phyloP scores from a whole-genome alignment of 1,140 invertebrate genomes.

The Maniola jurtina region DNA sequence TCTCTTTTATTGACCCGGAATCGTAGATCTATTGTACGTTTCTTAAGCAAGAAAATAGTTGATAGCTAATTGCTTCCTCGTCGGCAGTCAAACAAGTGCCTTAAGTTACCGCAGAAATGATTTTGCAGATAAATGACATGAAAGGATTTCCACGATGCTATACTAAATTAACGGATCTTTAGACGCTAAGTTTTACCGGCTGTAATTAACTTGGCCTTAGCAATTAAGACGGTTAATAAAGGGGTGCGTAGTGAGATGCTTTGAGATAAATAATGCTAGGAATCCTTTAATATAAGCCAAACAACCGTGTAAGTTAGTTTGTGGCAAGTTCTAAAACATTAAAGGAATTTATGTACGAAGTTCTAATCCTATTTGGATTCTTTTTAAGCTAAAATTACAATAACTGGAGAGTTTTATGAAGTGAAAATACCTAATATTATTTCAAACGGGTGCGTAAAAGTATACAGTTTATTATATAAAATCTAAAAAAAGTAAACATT shows the following conservation, averaged over 20 bases:
- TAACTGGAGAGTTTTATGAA: background rate
- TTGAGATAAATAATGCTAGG: constrained; percentile 70
- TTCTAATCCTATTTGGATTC: background rate
- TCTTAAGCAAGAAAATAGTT: no score
- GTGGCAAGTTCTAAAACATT: constrained; percentile 12
- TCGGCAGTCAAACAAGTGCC: no score
- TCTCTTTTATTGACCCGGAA: no score
- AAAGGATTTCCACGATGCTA: constrained; percentile 62
- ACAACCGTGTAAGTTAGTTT: constrained; percentile 42
- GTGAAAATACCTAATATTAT: no score
- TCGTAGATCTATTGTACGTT: no score
- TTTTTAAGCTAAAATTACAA: background rate
- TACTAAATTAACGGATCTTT: constrained; percentile 70
- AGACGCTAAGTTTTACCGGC: constrained; percentile 68
- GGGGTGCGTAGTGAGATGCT: constrained; percentile 70
- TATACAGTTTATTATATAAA: no score
- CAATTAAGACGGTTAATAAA: constrained; percentile 77
- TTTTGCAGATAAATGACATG: constrained; percentile 47
- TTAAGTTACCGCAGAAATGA: constrained; percentile 17
- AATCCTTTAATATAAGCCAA: constrained; percentile 73
- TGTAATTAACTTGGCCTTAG: constrained; percentile 73
- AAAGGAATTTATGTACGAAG: background rate
- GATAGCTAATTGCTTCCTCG: no score
- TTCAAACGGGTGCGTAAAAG: no score
- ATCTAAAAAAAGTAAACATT: no score